phyloP scores from a whole-genome alignment of 2,797 vertebrate genomes.

The Anniella stebbinsi region DNA sequence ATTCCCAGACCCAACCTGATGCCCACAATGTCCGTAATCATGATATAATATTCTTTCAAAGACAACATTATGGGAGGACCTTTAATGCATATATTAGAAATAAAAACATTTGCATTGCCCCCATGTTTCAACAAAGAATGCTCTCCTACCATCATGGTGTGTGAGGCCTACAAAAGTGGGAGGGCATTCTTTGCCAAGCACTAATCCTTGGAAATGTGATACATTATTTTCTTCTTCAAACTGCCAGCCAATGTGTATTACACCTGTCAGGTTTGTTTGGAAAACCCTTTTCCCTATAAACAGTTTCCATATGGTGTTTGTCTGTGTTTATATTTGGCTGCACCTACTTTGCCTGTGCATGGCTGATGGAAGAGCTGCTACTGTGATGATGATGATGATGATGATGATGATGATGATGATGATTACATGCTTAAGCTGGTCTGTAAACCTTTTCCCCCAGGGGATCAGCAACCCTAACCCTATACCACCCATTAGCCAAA shows the following conservation, averaged over 20 bases:
- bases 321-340: accelerated
- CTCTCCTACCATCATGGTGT: background rate
- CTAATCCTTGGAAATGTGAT: constrained; percentile 19
- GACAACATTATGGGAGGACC: background rate
- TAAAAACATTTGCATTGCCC: background rate
- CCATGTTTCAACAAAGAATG: background rate
- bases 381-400: too few species aligned
- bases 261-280: constrained; percentile 35
- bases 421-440: too few species aligned
- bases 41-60: background rate
- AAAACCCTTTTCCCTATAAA: constrained; percentile 9
- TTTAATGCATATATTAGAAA: too few species aligned
- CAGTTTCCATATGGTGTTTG: background rate
- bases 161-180: background rate
- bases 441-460: background rate
- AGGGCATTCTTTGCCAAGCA: background rate
- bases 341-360: constrained; percentile 21
- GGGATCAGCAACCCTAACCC: background rate
- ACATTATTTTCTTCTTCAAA: background rate
- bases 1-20: too few species aligned
- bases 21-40: background rate
- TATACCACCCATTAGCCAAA: background rate
- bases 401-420: too few species aligned
- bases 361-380: background rate
- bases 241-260: constrained; percentile 16